Percentiles rank a stretch among this genome's conserved stretches.
Conservation (phyloP, 1,140 invertebrate species). For the Magallana ariakensis region DNA sequence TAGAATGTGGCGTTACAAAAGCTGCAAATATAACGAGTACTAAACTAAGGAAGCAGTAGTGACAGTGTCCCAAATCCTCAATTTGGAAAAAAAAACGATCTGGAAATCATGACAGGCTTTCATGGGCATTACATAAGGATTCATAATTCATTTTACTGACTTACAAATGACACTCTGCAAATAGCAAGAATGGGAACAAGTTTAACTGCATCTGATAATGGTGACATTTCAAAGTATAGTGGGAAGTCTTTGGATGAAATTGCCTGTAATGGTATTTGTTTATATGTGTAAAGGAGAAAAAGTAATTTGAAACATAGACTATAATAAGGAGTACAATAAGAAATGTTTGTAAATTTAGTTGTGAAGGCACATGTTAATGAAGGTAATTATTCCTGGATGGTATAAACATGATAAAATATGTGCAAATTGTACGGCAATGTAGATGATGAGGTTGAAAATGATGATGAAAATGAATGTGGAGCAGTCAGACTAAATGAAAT, state of each 20-base stretch:
- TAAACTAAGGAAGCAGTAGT: slow-evolving; percentile 60
- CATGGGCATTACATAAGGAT: slow-evolving; percentile 59
- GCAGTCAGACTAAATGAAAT: too few species aligned
- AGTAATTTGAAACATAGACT: too few species aligned
- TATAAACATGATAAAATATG: too few species aligned
- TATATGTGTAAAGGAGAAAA: neutral
- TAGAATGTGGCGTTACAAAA: slow-evolving; percentile 20
- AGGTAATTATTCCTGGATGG: too few species aligned
- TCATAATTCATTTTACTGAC: slow-evolving; percentile 56
- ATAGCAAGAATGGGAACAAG: slow-evolving; percentile 54
- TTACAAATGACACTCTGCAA: slow-evolving; percentile 51
- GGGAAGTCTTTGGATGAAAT: slow-evolving; percentile 54
- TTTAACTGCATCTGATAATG: slow-evolving; percentile 53
- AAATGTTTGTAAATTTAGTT: too few species aligned
- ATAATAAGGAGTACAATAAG: too few species aligned
- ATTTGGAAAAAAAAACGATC: slow-evolving; percentile 46
- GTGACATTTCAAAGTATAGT: slow-evolving; percentile 51
- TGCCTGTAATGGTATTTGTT: slow-evolving; percentile 40
- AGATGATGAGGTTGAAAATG: too few species aligned
- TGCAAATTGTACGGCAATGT: too few species aligned
- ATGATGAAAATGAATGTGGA: too few species aligned
- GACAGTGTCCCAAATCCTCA: slow-evolving; percentile 56
- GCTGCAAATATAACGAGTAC: slow-evolving; percentile 54
- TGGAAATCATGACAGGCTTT: slow-evolving; percentile 57
- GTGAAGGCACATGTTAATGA: too few species aligned